These are phyloP conservation scores for Stomorhina lunata DNA, from an alignment of 2,888 invertebrate genomes.

Conservation along the genomic window DNA sequence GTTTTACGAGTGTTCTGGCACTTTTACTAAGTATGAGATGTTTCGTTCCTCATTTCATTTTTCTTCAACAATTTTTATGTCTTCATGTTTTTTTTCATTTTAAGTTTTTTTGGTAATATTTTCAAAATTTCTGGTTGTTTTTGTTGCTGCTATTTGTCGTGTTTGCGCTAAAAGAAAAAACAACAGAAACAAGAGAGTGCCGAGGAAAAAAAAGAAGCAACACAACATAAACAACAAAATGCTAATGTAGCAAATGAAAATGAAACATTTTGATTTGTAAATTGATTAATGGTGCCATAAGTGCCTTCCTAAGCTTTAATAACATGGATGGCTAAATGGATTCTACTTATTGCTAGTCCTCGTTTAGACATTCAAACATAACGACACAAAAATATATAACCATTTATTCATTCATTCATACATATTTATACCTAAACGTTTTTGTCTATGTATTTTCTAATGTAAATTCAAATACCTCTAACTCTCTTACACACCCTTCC, in stretches of 20 bases:
- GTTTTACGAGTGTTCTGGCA: background rate
- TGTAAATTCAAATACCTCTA: constrained; percentile 6
- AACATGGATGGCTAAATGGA: constrained; percentile 53
- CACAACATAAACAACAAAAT: constrained; percentile 40
- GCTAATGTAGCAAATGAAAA: constrained; percentile 61
- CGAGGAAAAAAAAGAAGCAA: background rate
- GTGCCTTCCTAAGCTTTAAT: constrained; percentile 61
- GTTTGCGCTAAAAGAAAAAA: constrained; percentile 45
- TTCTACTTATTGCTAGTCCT: too few species aligned
- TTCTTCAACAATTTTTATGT: background rate
- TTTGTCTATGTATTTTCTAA: background rate
- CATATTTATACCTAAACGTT: too few species aligned
- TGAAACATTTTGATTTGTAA: constrained; percentile 66
- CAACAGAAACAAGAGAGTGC: background rate
- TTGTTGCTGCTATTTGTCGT: constrained; percentile 39
- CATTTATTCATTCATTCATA: constrained; percentile 33
- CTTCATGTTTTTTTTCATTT: background rate
- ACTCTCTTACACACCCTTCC: too few species aligned
- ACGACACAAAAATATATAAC: too few species aligned
- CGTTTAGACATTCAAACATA: too few species aligned
- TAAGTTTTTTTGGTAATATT: background rate
- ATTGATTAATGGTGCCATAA: constrained; percentile 67
- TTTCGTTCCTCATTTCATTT: constrained; percentile 22
- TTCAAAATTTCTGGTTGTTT: background rate
- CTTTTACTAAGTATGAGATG: constrained; percentile 32